Percentiles rank a stretch among this genome's conserved stretches.
These are phyloP conservation scores for Reticulitermes speratus DNA, from an alignment of 1,140 invertebrate species.

Conservation along the genomic window DNA sequence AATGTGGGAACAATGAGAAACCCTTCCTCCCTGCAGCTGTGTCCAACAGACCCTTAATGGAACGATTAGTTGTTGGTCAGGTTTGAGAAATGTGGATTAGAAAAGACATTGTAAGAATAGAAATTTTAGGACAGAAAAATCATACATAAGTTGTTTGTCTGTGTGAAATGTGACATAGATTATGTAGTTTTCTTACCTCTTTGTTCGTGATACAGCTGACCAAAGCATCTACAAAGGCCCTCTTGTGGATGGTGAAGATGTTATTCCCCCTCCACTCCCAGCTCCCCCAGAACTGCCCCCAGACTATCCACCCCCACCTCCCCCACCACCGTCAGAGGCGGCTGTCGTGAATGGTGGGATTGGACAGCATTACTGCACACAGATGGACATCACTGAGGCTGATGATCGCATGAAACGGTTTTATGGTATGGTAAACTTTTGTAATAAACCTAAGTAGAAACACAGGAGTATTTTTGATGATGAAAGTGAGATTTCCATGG, in stretches of 20 bases:
- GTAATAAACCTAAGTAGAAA: too few relatives aligned
- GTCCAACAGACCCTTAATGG: too few relatives aligned
- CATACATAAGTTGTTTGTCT: background rate
- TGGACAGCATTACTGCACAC: slow-evolving; percentile 35
- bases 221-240: background rate
- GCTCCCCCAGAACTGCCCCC: slow-evolving; percentile 40
- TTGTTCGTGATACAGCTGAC: slow-evolving; percentile 9
- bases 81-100: too few relatives aligned
- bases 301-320: slow-evolving; percentile 45
- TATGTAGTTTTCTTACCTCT: background rate
- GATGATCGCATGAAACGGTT: slow-evolving; percentile 60
- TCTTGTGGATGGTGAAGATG: slow-evolving; percentile 2
- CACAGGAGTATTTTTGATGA: too few relatives aligned
- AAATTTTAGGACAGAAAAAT: background rate
- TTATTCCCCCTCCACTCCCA: slow-evolving; percentile 21
- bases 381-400: slow-evolving; percentile 55
- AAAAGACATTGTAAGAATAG: too few relatives aligned
- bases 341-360: slow-evolving; percentile 41
- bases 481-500: too few relatives aligned
- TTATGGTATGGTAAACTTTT: slow-evolving; percentile 47
- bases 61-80: too few relatives aligned
- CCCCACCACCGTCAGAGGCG: slow-evolving; percentile 40
- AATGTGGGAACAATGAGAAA: too few relatives aligned
- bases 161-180: background rate
- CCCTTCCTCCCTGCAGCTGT: too few relatives aligned